Base-by-base conservation (phyloP, 1,140 invertebrate genomes). In the Dreissena polymorpha region DNA sequence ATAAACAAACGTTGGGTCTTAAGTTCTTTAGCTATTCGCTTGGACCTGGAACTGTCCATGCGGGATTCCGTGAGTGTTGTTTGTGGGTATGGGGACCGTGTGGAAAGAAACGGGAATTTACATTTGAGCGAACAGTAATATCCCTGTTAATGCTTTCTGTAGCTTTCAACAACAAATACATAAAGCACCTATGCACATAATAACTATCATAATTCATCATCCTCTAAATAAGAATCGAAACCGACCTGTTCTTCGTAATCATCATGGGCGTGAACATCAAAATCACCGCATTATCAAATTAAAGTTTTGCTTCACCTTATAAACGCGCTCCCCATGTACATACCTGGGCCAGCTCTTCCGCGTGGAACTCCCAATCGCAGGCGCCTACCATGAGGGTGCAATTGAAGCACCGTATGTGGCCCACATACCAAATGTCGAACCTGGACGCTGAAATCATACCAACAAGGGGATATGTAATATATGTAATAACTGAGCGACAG, bases 341-440 rank as follows among this genome's bases (percentile, higher is more conserved):
- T 49, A 72, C 78, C 78, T 80, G 68, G 2, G 78, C 68, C 25
- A 80, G 27, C 21, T 80, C 78, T 13, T 80, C 57, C n/a, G 57
- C 57, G 29, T 80, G 78, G 29, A 80, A 80, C 39, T 80, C 67
- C 78, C 78, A 80, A 25, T 80, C 78, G 51, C 78, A 80, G 8
- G 78, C 78, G 18, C 78, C 78, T 0, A 80, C 78, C 10, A 57
- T 67, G 10, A 80, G 29, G 5, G 70, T 69, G 49, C 63, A 53
- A 53, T 80, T 80, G 29, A 80, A 80, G 25, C 78, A 80, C 13
- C 68, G 78, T 7, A 80, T 80, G 53, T 80, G 78, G 0, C 78
- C 78, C 27, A 80, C 72, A 29, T 80, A 80, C 78, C 78, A 80
- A 13, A 80, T 72, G 67, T 80, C 78, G 53, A 82, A 82, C 10